Evolutionary conservation across 2,797 vertebrate genomes (phyloP).

Genomic region (Clarias laeviceps): DNA sequence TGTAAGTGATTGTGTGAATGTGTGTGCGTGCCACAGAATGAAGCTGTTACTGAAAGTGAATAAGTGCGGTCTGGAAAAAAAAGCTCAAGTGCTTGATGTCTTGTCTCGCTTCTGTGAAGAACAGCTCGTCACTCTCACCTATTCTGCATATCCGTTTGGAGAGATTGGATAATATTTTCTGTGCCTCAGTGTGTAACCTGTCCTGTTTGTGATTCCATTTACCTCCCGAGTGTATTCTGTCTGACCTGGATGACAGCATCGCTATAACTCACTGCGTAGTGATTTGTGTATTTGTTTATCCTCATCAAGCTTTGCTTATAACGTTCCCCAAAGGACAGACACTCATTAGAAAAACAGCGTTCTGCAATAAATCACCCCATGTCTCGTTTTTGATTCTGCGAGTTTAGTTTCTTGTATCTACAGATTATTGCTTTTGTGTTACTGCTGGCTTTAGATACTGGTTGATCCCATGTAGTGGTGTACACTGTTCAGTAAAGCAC

Average conservation of each 20-base stretch:
- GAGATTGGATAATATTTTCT: background rate
- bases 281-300: slow-evolving; percentile 13
- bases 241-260: background rate
- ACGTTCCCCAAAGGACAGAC: background rate
- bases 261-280: background rate
- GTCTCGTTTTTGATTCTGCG: background rate
- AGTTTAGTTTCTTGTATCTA: background rate
- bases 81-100: background rate
- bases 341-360: slow-evolving; percentile 1
- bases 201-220: background rate
- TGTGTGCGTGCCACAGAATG: background rate
- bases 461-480: background rate
- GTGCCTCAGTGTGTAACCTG: background rate
- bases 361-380: background rate
- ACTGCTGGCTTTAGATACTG: background rate
- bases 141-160: background rate
- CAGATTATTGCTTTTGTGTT: background rate
- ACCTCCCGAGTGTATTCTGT: background rate
- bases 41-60: background rate
- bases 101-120: background rate
- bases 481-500: background rate
- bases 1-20: background rate
- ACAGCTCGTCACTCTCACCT: background rate
- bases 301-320: background rate
- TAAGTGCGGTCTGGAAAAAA: background rate